Evolutionary conservation across 2,888 invertebrate genomes (phyloP), one percentile per base, ranked within the genome.

Genomic region (Stictocephala bisonia): DNA sequence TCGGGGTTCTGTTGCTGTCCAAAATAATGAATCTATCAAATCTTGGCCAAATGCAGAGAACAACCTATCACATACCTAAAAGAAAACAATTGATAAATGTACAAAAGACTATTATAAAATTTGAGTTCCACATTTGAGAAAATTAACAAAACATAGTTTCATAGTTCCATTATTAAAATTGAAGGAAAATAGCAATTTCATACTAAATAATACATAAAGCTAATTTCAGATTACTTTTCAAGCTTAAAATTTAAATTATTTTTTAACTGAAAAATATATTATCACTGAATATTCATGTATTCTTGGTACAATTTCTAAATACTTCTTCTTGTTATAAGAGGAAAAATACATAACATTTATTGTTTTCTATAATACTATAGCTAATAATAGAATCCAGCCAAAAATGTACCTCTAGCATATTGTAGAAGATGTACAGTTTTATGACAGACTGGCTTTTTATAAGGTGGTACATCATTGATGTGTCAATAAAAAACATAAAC

Each of bases 361-460:
- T n/a, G n/a, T n/a, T n/a, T n/a, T n/a, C n/a, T n/a, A n/a, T n/a
- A n/a, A n/a, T n/a, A n/a, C n/a, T n/a, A n/a, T n/a, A n/a, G n/a
- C n/a, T n/a, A n/a, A n/a, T n/a, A n/a, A n/a, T n/a, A n/a, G n/a
- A n/a, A n/a, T n/a, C n/a, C n/a, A n/a, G n/a, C n/a, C n/a, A n/a
- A n/a, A n/a, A n/a, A n/a, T n/a, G n/a, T 82, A 97, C 97, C 87
- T 99, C 99, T 74, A 99, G 86, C 97, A 99, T 99, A 84, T 99
- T 99, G 85, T 96, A 99, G 86, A 99, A 98, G 83, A 99, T 97
- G 83, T 99, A 99, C 78, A 99, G 86, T 83, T 99, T 99, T 85
- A 99, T 99, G 76, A 99, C 97, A 78, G 98, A 97, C 83, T 99
- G 99, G 81, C 97, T 97, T 83, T 96, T 96, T 53, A 96, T 94